Evolutionary conservation across 2,888 invertebrate genomes (phyloP), one percentile per base, ranked within the genome.

Genomic region (Lepidochrysops patricia): DNA sequence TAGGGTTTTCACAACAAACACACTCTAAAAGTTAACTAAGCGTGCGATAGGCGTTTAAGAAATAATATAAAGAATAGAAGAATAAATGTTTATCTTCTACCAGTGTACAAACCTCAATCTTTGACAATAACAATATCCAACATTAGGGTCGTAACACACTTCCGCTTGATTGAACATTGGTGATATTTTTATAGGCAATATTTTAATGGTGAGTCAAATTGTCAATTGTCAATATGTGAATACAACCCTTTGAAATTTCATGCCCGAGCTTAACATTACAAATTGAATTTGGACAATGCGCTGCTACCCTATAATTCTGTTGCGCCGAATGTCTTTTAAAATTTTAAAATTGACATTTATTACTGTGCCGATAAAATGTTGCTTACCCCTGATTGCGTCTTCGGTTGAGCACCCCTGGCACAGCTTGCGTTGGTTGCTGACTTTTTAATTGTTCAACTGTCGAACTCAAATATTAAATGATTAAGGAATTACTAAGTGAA

Each of bases 141-240:
- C 75, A 71, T 76, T 73, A 73, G 72, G 58, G 73, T 69, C 73
- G 73, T 67, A 75, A 74, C 63, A 70, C 68, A 73, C 84, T 88
- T 86, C 80, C 80, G 69, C 84, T 61, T 75, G 83, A 80, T 72
- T 81, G 72, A 73, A 70, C 70, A 71, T 72, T 72, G 73, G 72
- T 76, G 77, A 82, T 82, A n/a, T n/a, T n/a, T 82, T 80, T 79
- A 77, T 78, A 82, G 81, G 84, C 78, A 81, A 88, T 85, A 84
- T 82, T 83, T 85, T 86, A 87, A 88, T 86, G 84, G 82, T 82
- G 84, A 78, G 87, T 87, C 88, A 84, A 85, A 86, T 88, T 87
- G 83, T 87, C 82, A 76, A 77, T 76, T 72, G 84, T 76, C 84
- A 86, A 84, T 85, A 82, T 84, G 85, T 84, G 88, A 82, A 88